A percentile compares a stretch with the other conserved stretches of the same genome.
phyloP scores from a whole-genome alignment of 2,888 invertebrate species.

The Octonoba sinensis region DNA sequence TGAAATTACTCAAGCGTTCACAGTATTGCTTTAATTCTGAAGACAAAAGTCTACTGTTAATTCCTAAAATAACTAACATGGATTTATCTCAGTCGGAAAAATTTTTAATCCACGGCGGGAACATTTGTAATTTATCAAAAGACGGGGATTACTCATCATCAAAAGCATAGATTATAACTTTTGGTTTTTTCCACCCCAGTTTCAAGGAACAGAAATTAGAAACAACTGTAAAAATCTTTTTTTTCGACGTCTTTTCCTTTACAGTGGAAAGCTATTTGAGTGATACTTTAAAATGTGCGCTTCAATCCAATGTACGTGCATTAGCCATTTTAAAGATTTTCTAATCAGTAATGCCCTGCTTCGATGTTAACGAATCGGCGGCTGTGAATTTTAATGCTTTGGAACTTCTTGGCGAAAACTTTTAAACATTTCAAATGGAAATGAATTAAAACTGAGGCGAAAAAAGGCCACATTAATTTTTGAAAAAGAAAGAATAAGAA shows the following conservation, averaged over 20 bases:
- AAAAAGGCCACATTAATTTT: constrained; percentile 5
- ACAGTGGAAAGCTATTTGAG: constrained; percentile 39
- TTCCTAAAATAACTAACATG: constrained; percentile 62
- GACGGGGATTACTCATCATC: constrained; percentile 57
- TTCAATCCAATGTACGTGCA: constrained; percentile 43
- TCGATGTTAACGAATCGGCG: constrained; percentile 32
- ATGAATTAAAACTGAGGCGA: constrained; percentile 47
- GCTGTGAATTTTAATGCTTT: constrained; percentile 48
- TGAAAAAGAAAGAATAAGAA: constrained; percentile 8
- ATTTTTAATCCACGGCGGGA: constrained; percentile 56
- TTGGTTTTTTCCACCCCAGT: constrained; percentile 14
- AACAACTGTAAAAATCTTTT: constrained; percentile 31
- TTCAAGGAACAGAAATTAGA: constrained; percentile 37
- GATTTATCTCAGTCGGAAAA: constrained; percentile 54
- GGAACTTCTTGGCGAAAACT: constrained; percentile 33
- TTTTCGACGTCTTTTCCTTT: constrained; percentile 41
- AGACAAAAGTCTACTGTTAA: constrained; percentile 62
- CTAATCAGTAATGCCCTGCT: constrained; percentile 48
- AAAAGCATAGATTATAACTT: constrained; percentile 62
- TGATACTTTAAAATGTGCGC: constrained; percentile 60
- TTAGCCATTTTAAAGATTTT: constrained; percentile 59
- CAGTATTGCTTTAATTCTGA: constrained; percentile 42
- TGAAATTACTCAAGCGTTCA: constrained; percentile 48
- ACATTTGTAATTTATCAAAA: constrained; percentile 63
- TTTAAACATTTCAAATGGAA: constrained; percentile 39